Conservation (phyloP, 1,140 invertebrate species). For the Ylistrum balloti region DNA sequence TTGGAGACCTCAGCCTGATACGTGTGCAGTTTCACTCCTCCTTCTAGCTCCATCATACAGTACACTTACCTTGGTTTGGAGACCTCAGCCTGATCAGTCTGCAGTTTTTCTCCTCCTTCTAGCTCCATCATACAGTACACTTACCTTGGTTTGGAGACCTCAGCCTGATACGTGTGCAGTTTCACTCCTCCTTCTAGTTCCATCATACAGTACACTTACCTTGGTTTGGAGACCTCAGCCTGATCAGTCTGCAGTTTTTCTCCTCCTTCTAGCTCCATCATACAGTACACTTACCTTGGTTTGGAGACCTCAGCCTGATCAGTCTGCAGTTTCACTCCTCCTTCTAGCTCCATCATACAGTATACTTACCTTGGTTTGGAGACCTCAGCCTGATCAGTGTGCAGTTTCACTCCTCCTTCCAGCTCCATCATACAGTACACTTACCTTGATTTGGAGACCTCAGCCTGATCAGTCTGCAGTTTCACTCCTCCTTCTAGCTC, state of each 20-base stretch:
- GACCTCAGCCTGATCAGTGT: not conserved
- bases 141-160: not conserved
- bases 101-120: no score
- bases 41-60: constrained; percentile 99
- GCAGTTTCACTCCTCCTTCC: not conserved
- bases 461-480: constrained; percentile 99
- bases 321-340: no score
- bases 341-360: no score
- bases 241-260: constrained; percentile 99
- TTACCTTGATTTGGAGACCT: constrained; percentile 98
- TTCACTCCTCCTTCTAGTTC: not conserved
- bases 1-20: constrained; percentile 99
- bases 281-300: constrained; percentile 99
- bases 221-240: constrained; percentile 98
- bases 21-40: constrained; percentile 98
- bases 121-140: no score
- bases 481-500: constrained; percentile 98
- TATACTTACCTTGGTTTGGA: not conserved
- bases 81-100: not conserved
- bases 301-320: not conserved
- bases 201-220: constrained; percentile 86
- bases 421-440: constrained; percentile 69
- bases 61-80: no score
- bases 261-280: constrained; percentile 98
- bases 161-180: not conserved